Base-by-base conservation (phyloP, 1,140 invertebrate species). In the Colletes latitarsis region DNA sequence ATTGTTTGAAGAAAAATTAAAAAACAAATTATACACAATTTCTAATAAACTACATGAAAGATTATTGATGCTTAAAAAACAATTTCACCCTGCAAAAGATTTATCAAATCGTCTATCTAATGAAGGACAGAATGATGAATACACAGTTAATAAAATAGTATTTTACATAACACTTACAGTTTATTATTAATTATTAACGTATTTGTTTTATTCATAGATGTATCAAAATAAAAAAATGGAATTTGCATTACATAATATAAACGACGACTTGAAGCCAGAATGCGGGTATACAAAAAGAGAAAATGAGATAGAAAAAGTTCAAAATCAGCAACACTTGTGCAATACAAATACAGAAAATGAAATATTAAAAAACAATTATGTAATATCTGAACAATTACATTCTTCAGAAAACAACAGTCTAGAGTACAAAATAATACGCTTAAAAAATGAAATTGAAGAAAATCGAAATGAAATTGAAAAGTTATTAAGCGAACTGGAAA, bases 1-100 rank as follows among this genome's bases (percentile, higher is more conserved):
- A 49, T 12, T 49, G 14, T 15, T 19, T 4, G 66, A 79, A 39
- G 78, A 52, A 21, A 69, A 80, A 6, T 39, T 83, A n/a, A 86
- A 73, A 64, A 64, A 52, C 0, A 57, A 77, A 41, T 62, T 88
- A 3, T 69, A 66, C 8, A 60, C 41, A 9, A 53, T 88, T 55
- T 67, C 88, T 0, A 74, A 77, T 14, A 85, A 68, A 60, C 77
- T 88, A 77, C 70, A 53, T 19, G 69, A 83, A 8, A 80, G 49
- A 21, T 57, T 89, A 19, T 46, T 60, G 46, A 77, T n/a, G 17
- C 55, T 87, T 53, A 78, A 64, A n/a, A 60, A 81, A 6, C 15
- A 77, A 68, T 15, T 74, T n/a, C 43, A 57, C 49, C 46, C 15
- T n/a, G 58, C 66, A 66, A 55, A 49, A 46, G 4, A 64, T n/a